Conservation (phyloP, 2,113 vertebrate species). For the Megaceryle maxima region DNA sequence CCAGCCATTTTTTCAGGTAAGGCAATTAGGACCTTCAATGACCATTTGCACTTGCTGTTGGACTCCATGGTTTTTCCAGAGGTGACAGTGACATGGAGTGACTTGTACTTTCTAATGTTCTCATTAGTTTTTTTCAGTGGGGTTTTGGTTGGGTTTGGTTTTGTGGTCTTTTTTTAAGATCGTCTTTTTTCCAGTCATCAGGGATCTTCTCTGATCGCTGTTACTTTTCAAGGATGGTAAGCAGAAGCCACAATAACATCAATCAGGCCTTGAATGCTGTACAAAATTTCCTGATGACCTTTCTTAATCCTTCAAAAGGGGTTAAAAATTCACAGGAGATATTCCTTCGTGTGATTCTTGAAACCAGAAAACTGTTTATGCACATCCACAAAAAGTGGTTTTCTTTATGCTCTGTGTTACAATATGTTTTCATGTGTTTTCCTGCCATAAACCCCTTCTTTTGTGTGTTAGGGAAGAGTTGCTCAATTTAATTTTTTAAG, state of each 20-base stretch:
- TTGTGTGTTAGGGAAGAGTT: neutral
- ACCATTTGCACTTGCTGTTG: neutral
- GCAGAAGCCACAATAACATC: neutral
- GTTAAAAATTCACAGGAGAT: neutral
- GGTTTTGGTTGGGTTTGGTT: neutral
- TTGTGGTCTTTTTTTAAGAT: neutral
- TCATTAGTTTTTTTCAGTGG: neutral
- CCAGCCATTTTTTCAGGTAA: neutral
- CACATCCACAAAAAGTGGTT: neutral
- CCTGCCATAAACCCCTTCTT: neutral
- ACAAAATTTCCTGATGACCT: neutral
- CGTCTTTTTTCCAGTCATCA: neutral
- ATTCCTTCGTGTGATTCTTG: neutral
- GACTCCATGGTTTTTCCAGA: neutral
- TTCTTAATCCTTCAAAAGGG: neutral
- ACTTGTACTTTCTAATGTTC: neutral
- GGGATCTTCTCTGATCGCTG: neutral
- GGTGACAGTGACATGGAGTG: too few relatives aligned
- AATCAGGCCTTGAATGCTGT: neutral
- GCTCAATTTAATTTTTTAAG: neutral
- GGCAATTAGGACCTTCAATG: neutral
- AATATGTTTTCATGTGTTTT: neutral
- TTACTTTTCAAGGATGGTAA: neutral
- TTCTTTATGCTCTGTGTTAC: neutral
- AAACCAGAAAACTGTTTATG: neutral